Evolutionary conservation across 2,797 vertebrate species (phyloP).

Genomic region (Momotus momota): DNA sequence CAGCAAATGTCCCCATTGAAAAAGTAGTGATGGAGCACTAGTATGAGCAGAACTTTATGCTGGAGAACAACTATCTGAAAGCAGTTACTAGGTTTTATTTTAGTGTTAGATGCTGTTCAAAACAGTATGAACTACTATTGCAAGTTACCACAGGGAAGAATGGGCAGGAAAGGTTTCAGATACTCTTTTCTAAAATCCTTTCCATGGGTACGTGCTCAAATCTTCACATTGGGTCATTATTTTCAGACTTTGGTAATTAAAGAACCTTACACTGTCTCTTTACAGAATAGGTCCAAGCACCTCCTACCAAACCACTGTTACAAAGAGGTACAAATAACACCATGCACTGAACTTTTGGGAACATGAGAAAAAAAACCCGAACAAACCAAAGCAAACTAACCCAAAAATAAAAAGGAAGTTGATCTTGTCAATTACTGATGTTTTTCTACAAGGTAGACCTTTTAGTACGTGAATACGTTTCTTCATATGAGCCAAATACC

Average conservation of each 20-base stretch:
- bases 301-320: neutral
- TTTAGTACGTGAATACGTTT: neutral
- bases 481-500: neutral
- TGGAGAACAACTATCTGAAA: neutral
- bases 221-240: neutral
- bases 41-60: neutral
- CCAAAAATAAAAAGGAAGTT: neutral
- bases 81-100: neutral
- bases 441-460: neutral
- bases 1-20: neutral
- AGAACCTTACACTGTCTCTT: neutral
- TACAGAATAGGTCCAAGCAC: neutral
- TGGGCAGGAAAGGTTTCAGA: neutral
- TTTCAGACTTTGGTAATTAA: neutral
- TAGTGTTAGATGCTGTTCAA: neutral
- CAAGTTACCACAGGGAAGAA: neutral
- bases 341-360: neutral
- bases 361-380: fast-evolving
- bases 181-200: neutral
- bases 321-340: neutral
- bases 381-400: too few species aligned
- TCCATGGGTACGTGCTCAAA: neutral
- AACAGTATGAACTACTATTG: neutral
- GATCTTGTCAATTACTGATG: neutral
- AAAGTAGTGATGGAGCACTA: neutral